Evolutionary conservation across 2,888 invertebrate genomes (phyloP).

Genomic region (Epirrita christyi): DNA sequence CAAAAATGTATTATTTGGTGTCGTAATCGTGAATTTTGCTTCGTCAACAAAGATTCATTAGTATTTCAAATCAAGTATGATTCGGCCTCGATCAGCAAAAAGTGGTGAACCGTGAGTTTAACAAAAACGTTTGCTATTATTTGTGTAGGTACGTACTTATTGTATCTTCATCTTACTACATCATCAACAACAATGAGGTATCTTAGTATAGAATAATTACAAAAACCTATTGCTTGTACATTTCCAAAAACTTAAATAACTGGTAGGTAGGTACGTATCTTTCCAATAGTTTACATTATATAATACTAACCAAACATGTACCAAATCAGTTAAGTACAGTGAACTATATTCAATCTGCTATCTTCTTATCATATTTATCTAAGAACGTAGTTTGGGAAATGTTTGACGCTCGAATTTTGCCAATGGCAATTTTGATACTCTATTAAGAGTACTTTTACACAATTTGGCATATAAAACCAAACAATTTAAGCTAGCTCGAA

Average conservation of each 20-base stretch:
- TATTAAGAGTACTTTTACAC: not conserved
- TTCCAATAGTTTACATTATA: slow-evolving; percentile 16
- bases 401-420: not conserved
- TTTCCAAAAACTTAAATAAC: not conserved
- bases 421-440: slow-evolving; percentile 3
- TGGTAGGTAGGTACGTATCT: not conserved
- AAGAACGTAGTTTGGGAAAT: slow-evolving; percentile 12
- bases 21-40: slow-evolving; percentile 29
- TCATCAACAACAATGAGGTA: slow-evolving; percentile 3
- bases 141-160: not conserved
- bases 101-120: slow-evolving; percentile 11
- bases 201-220: not conserved
- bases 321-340: slow-evolving; percentile 27
- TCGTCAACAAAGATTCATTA: slow-evolving; percentile 34
- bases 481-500: not conserved
- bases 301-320: slow-evolving; percentile 25
- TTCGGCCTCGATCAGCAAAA: slow-evolving; percentile 27
- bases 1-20: not conserved
- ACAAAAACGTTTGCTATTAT: slow-evolving; percentile 26
- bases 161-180: not conserved
- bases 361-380: slow-evolving; percentile 32
- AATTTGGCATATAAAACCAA: not conserved
- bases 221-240: not conserved
- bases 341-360: slow-evolving; percentile 34
- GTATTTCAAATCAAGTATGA: slow-evolving; percentile 18